Evolutionary conservation across 2,797 vertebrate species (phyloP), one percentile per base, ranked within the genome.

Genomic region (Cichlasoma orientale): DNA sequence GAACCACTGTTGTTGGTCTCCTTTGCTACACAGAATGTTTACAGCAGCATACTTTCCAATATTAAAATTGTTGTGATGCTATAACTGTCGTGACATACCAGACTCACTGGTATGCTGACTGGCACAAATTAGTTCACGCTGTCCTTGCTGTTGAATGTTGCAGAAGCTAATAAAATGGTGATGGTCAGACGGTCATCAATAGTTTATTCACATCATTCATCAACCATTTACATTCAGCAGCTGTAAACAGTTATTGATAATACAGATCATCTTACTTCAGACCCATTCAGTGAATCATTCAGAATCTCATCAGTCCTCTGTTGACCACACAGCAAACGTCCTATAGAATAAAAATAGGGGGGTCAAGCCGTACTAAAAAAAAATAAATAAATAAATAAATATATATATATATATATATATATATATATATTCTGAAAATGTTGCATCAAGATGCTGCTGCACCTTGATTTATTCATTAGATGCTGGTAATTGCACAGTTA

Each of bases 31-130:
- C 23, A 29, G 50, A 55, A 79, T 70, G 6, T 19, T 27, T 33
- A 59, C 44, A 56, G 68, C 13, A 38, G 55, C 75, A 86, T 3
- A 70, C 44, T 82, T 38, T 74, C 55, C 52, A 56, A 7, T 68
- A 66, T 74, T 72, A 80, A 80, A 83, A 53, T 23, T 54, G 33
- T 44, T 71, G 50, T 74, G 56, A 36, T 23, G 52, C 23, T 25
- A 73, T 79, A 89, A 83, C 72, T 88, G 85, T 79, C 72, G 85
- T 75, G 83, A 80, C 73, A 74, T 4, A 11, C 13, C 29, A 47
- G 66, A 53, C n/a, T 41, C 70, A 27, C 53, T 72, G 54, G 84
- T 82, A 33, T 73, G 31, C 76, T 76, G 76, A 59, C 79, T 75
- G 63, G 82, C 56, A 84, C 61, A 83, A 56, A 82, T 71, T 84